A percentile compares a stretch with the other conserved stretches of the same genome.
phyloP scores from a whole-genome alignment of 2,113 vertebrate species.

The Tupaia tana region DNA sequence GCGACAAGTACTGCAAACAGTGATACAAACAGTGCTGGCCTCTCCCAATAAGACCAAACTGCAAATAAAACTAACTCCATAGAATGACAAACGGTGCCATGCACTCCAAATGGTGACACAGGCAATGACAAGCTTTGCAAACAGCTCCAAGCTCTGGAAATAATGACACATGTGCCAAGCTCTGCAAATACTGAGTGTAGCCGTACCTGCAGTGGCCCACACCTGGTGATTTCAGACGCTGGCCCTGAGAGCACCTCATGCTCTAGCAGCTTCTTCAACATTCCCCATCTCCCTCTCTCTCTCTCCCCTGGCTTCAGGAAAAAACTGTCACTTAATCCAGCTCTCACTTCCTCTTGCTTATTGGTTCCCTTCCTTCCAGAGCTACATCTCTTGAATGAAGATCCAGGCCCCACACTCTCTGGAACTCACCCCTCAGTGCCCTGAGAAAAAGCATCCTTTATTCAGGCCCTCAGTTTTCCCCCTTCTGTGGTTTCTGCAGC shows the following conservation, averaged over 20 bases:
- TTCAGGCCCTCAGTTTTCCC: neutral
- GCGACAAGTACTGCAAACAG: neutral
- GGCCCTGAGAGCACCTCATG: no score
- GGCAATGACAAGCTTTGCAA: slow-evolving; percentile 20
- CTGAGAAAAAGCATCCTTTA: rapidly evolving
- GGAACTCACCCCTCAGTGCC: rapidly evolving
- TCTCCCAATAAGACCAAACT: neutral
- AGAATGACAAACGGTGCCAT: neutral
- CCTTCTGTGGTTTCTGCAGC: no score
- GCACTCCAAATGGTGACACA: neutral
- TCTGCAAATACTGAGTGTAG: neutral
- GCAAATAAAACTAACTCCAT: neutral
- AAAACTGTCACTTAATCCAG: neutral
- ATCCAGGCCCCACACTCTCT: rapidly evolving
- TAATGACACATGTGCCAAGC: neutral
- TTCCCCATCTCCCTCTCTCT: rapidly evolving
- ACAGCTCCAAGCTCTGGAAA: slow-evolving; percentile 14
- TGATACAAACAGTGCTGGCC: neutral
- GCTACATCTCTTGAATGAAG: neutral
- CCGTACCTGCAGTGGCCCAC: neutral
- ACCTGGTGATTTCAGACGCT: neutral
- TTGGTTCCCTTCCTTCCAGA: neutral
- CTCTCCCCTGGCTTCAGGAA: neutral
- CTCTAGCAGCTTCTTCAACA: neutral
- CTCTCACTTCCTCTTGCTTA: neutral